Percentiles rank a stretch among this genome's conserved stretches.
Evolutionary conservation across 1,140 invertebrate species (phyloP).

Genomic region (Brachystomella parvula): DNA sequence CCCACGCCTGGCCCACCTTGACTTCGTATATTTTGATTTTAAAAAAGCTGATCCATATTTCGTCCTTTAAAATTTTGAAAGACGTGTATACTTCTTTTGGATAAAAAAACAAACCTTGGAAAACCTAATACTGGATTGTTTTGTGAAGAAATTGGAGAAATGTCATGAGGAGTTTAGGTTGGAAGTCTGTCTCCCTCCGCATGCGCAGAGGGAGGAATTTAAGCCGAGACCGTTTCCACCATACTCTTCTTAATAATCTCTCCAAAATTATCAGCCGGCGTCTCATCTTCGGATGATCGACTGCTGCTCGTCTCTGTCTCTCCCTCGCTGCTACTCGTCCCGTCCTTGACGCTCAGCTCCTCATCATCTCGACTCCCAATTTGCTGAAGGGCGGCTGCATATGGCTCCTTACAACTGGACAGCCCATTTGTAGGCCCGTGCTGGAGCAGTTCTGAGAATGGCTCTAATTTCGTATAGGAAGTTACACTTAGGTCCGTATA

Average conservation of each 20-base stretch:
- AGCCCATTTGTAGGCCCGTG: constrained; percentile 48
- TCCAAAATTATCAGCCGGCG: constrained; percentile 64
- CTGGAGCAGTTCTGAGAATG: constrained; percentile 57
- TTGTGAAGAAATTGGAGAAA: too few species aligned
- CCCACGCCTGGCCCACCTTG: too few species aligned
- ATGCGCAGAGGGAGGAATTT: too few species aligned
- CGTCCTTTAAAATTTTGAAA: too few species aligned
- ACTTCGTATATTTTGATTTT: too few species aligned
- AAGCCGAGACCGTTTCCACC: constrained; percentile 79
- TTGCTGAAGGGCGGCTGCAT: background rate
- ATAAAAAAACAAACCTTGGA: too few species aligned
- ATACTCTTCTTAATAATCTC: constrained; percentile 88
- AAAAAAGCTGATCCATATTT: too few species aligned
- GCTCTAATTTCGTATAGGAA: constrained; percentile 53
- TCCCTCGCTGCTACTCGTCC: constrained; percentile 20
- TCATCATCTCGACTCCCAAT: constrained; percentile 18
- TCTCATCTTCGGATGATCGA: constrained; percentile 25
- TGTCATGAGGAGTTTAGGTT: too few species aligned
- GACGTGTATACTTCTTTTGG: too few species aligned
- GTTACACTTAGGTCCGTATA: constrained; percentile 32
- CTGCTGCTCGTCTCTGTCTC: constrained; percentile 19
- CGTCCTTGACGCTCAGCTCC: constrained; percentile 26
- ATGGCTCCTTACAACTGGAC: constrained; percentile 37
- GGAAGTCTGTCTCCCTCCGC: too few species aligned
- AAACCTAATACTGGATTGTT: too few species aligned